Conservation (phyloP, 37 sponge, comb jelly and placozoan genomes). For the Agelas oroides region DNA sequence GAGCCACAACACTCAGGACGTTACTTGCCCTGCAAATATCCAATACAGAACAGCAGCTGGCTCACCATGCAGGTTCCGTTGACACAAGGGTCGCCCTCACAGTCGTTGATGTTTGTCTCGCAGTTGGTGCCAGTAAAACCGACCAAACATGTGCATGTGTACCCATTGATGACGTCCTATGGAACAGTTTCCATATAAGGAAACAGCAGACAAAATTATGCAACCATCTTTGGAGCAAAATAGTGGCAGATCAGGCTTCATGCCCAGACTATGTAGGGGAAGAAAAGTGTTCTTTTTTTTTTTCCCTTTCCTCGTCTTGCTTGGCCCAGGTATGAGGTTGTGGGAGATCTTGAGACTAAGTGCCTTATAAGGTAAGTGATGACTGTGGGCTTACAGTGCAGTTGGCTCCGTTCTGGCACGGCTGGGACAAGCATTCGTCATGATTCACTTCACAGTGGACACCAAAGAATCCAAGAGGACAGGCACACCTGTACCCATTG, state of each 20-base stretch:
- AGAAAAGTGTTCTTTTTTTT: too few species aligned
- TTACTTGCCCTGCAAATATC: too few species aligned
- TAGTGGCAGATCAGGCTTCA: neutral
- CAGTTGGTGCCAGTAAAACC: slow-evolving; percentile 16
- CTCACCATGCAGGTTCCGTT: slow-evolving; percentile 32
- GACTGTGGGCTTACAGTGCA: neutral
- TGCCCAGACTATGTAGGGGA: too few species aligned
- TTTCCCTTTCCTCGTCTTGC: too few species aligned
- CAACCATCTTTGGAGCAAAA: too few species aligned
- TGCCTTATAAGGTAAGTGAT: too few species aligned
- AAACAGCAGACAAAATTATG: too few species aligned
- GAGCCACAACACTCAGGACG: too few species aligned
- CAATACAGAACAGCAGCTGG: neutral
- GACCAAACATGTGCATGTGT: slow-evolving; percentile 4
- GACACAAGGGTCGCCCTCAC: slow-evolving; percentile 21
- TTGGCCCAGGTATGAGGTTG: too few species aligned
- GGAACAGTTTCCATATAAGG: neutral
- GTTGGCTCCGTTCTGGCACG: neutral
- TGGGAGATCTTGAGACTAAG: too few species aligned
- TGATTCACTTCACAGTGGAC: slow-evolving; percentile 43
- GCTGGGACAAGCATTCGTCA: slow-evolving; percentile 38
- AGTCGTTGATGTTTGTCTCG: slow-evolving; percentile 21
- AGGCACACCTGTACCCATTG: neutral
- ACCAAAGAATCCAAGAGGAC: slow-evolving; percentile 54
- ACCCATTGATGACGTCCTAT: slow-evolving; percentile 21